Percentiles rank a stretch among this genome's conserved stretches.
Conservation (phyloP, 2,888 invertebrate genomes). For the Drosophila demipolita region DNA sequence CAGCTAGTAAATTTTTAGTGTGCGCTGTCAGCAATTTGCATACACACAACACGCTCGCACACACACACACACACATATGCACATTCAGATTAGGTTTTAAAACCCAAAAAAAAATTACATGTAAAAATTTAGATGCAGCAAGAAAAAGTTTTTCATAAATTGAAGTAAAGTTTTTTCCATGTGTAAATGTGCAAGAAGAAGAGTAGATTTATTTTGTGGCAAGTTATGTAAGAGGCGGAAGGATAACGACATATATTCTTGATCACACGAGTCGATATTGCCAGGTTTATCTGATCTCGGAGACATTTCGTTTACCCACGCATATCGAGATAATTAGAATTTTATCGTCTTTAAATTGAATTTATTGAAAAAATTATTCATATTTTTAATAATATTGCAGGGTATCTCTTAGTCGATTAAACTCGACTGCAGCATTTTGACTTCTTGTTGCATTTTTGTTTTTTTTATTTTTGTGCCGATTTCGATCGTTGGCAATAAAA, state of each 20-base stretch:
- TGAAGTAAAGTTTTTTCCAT: slow-evolving; percentile 35
- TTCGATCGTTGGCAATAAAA: slow-evolving; percentile 70
- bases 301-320: not conserved
- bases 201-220: not conserved
- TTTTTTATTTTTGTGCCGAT: slow-evolving; percentile 38
- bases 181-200: not conserved
- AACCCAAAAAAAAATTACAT: not conserved
- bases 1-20: slow-evolving; percentile 67
- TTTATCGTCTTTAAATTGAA: too few relatives aligned
- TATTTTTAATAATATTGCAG: not conserved
- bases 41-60: not conserved
- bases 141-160: slow-evolving; percentile 53
- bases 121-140: slow-evolving; percentile 6
- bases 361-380: not conserved
- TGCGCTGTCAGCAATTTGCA: slow-evolving; percentile 23
- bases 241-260: not conserved
- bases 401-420: not conserved
- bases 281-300: not conserved
- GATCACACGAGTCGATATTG: not conserved
- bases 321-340: not conserved
- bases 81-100: not conserved
- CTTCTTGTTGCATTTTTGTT: slow-evolving; percentile 5
- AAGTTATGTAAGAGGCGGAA: not conserved
- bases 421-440: not conserved
- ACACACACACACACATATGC: not conserved